Evolutionary conservation across 2,797 vertebrate species (phyloP).

Genomic region (Columba guinea): DNA sequence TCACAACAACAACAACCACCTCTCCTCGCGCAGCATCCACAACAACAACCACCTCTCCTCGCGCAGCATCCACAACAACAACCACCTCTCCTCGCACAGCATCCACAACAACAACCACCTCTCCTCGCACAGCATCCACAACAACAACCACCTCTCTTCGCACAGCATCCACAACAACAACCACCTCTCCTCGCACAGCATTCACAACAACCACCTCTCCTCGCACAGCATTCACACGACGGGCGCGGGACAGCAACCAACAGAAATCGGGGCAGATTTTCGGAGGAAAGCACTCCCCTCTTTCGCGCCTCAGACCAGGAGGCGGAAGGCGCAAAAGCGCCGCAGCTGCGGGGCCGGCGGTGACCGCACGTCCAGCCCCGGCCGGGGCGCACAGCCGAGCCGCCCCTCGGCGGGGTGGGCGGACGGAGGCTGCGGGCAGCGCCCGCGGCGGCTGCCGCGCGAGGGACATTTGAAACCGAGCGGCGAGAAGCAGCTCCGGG

Average conservation of each 20-base stretch:
- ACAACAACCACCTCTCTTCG: not conserved
- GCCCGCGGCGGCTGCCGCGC: not conserved
- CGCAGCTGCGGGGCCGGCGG: not conserved
- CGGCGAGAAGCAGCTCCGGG: not conserved
- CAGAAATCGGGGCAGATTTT: not conserved
- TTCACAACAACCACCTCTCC: not conserved
- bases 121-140: not conserved
- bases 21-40: not conserved
- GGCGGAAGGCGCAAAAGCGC: not conserved
- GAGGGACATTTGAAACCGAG: not conserved
- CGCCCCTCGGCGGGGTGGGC: not conserved
- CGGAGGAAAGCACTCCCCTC: not conserved
- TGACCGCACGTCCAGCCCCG: not conserved
- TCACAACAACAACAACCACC: not conserved
- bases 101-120: not conserved
- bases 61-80: not conserved
- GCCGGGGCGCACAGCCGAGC: no score
- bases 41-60: not conserved
- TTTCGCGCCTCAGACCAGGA: accelerated
- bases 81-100: not conserved
- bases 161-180: not conserved
- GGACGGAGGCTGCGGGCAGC: not conserved
- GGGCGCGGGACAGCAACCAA: no score
- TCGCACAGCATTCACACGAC: not conserved
- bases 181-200: no score